These are phyloP conservation scores for Emys orbicularis DNA, from an alignment of 2,797 vertebrate species.

Conservation along the genomic window DNA sequence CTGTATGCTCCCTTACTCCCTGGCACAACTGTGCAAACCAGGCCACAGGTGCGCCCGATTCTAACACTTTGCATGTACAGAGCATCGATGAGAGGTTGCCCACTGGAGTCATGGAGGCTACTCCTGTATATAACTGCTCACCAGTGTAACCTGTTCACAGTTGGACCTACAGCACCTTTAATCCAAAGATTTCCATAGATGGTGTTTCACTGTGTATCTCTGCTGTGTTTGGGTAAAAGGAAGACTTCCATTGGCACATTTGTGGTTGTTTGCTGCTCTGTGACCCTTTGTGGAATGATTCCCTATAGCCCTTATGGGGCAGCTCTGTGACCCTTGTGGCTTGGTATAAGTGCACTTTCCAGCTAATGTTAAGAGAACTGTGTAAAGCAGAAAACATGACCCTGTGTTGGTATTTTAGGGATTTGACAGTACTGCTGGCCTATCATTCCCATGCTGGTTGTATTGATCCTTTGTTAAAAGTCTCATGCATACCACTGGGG, in stretches of 20 bases:
- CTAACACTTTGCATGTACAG: accelerated
- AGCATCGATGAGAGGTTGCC: not conserved
- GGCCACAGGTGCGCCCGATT: not conserved
- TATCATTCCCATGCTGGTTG: not conserved
- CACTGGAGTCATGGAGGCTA: not conserved
- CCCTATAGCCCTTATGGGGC: not conserved
- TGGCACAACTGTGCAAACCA: accelerated
- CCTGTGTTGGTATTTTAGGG: not conserved
- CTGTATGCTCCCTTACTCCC: not conserved
- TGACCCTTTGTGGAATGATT: not conserved
- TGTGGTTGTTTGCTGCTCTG: not conserved
- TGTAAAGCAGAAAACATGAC: not conserved
- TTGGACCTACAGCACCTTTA: not conserved
- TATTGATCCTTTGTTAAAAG: not conserved
- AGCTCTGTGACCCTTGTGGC: not conserved
- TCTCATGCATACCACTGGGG: not conserved
- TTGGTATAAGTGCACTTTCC: not conserved
- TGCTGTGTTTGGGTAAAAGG: not conserved
- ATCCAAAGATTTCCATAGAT: not conserved
- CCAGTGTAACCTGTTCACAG: not conserved
- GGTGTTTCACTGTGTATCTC: not conserved
- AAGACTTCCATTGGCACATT: not conserved
- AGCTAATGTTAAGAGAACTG: not conserved
- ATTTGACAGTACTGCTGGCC: not conserved
- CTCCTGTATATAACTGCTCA: not conserved